These are phyloP conservation scores for Lagopus leucura DNA, from an alignment of 2,113 vertebrate species.

Conservation along the genomic window DNA sequence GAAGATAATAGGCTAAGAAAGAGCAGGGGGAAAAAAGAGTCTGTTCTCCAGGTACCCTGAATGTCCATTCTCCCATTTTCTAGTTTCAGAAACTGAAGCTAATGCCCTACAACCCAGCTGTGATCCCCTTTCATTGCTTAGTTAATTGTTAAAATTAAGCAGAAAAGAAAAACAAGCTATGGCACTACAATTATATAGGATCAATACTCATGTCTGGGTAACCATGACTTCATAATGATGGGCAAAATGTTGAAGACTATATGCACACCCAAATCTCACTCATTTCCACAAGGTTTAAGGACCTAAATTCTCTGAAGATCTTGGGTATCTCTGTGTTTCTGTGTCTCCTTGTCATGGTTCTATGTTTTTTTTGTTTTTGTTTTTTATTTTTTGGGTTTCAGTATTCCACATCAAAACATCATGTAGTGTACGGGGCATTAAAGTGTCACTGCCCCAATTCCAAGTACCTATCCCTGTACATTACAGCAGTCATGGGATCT, in stretches of 20 bases:
- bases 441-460: too few species aligned
- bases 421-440: too few species aligned
- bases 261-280: background rate
- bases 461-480: too few species aligned
- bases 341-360: too few species aligned
- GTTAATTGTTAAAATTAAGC: background rate
- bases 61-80: background rate
- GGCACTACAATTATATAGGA: background rate
- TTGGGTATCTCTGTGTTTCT: rapidly evolving
- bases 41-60: background rate
- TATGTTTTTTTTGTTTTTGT: too few species aligned
- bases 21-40: background rate
- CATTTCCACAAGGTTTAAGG: background rate
- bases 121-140: background rate
- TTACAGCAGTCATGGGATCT: too few species aligned
- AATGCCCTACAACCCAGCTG: background rate
- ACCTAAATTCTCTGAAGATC: background rate
- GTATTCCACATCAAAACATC: too few species aligned
- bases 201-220: rapidly evolving
- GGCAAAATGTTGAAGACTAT: background rate
- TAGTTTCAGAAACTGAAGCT: background rate
- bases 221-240: background rate
- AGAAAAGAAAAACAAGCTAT: background rate
- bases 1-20: background rate
- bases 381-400: too few species aligned